Evolutionary conservation across 2,888 invertebrate species (phyloP).

Genomic region (Rhimphoctona megacephalus): DNA sequence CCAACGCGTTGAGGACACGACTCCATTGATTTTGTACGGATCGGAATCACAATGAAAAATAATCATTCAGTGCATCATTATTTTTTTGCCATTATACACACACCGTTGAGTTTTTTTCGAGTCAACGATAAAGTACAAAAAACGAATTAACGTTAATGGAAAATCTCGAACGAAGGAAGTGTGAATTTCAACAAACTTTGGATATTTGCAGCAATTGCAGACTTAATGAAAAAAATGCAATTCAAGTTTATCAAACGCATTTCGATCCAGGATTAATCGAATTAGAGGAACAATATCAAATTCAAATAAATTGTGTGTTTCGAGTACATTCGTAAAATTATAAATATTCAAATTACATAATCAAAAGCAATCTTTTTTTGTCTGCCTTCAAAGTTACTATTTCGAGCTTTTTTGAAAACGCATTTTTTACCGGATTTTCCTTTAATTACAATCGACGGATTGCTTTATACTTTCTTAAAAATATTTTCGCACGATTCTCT

Average conservation of each 20-base stretch:
- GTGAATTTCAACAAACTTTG: neutral
- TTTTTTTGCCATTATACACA: neutral
- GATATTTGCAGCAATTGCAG: neutral
- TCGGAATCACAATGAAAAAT: neutral
- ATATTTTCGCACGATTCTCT: no score
- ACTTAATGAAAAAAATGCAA: neutral
- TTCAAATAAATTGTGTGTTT: neutral
- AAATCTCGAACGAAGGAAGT: neutral
- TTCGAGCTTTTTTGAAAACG: neutral
- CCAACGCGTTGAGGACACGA: constrained; percentile 26
- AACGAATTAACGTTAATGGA: neutral
- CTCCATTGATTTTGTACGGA: constrained; percentile 33
- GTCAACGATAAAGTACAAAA: constrained; percentile 5
- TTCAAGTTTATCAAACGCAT: neutral
- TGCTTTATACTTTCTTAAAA: neutral
- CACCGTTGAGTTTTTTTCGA: neutral
- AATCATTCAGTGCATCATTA: neutral
- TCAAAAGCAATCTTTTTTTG: neutral
- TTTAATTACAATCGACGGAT: neutral
- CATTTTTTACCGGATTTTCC: neutral
- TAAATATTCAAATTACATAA: neutral
- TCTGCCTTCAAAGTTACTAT: neutral
- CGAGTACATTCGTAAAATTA: neutral
- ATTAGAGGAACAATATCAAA: no score
- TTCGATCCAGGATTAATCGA: neutral